Evolutionary conservation across 1,140 invertebrate genomes (phyloP).

Genomic region (Magallana angulata): DNA sequence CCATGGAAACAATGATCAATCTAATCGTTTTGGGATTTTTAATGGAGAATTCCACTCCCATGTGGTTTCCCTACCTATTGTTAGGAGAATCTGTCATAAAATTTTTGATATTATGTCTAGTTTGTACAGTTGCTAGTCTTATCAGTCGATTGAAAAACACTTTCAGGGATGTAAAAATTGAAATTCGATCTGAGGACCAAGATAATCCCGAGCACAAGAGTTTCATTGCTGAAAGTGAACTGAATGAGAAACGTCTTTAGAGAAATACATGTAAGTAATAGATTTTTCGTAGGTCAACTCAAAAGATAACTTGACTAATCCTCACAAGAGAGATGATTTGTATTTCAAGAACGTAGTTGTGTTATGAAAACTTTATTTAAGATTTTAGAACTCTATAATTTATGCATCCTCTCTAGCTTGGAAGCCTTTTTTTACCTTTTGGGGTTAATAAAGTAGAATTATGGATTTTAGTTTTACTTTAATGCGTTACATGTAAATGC

Average conservation of each 20-base stretch:
- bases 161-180: not conserved
- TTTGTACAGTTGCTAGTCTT: not conserved
- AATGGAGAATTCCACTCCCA: constrained; percentile 57
- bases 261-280: too few relatives aligned
- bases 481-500: too few relatives aligned
- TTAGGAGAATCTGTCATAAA: constrained; percentile 48
- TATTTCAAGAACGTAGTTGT: too few relatives aligned
- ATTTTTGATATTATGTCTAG: constrained; percentile 6
- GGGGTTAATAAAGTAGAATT: too few relatives aligned
- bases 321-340: too few relatives aligned
- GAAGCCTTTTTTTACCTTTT: too few relatives aligned
- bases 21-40: constrained; percentile 60
- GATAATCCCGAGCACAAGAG: not conserved
- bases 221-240: not conserved
- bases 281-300: too few relatives aligned
- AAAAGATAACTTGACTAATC: too few relatives aligned
- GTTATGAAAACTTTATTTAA: too few relatives aligned
- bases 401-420: too few relatives aligned
- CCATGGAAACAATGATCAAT: constrained; percentile 57
- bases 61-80: constrained; percentile 62
- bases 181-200: not conserved
- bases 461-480: too few relatives aligned
- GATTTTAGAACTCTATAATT: too few relatives aligned
- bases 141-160: not conserved
- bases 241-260: not conserved